Conservation (phyloP, 2,113 vertebrate species). For the Excalfactoria chinensis region DNA sequence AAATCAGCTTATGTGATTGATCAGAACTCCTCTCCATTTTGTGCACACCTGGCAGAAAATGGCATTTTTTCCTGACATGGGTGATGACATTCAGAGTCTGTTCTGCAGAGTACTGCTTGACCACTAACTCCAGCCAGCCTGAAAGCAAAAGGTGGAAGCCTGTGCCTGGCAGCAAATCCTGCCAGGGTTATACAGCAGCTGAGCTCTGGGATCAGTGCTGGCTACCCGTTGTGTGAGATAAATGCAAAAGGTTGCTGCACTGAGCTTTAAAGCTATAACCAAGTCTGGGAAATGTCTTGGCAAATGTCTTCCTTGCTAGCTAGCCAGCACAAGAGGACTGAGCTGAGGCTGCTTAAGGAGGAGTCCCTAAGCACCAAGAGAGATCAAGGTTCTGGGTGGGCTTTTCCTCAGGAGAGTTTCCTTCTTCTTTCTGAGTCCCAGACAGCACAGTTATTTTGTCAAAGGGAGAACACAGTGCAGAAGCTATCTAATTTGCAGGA, state of each 20-base stretch:
- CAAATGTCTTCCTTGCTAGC: not conserved
- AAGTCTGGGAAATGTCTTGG: not conserved
- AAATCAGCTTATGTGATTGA: not conserved
- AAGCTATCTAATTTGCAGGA: not conserved
- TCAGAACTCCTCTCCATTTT: not conserved
- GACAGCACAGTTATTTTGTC: not conserved
- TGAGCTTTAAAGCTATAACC: not conserved
- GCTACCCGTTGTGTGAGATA: not conserved
- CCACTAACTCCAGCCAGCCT: not conserved
- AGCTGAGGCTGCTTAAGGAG: not conserved
- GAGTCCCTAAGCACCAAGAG: not conserved
- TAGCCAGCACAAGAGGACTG: not conserved
- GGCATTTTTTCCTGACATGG: not conserved
- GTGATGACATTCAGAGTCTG: not conserved
- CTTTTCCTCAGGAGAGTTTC: not conserved
- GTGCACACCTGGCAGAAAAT: not conserved
- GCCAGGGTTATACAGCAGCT: not conserved
- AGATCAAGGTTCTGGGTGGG: not conserved
- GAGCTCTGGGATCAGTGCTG: not conserved
- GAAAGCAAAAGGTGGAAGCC: not conserved
- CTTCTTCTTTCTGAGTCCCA: not conserved
- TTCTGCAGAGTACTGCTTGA: not conserved
- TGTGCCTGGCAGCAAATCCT: not conserved
- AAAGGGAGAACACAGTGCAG: not conserved
- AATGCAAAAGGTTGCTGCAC: not conserved